phyloP scores from a whole-genome alignment of 2,113 vertebrate genomes.

The Serinus canaria region DNA sequence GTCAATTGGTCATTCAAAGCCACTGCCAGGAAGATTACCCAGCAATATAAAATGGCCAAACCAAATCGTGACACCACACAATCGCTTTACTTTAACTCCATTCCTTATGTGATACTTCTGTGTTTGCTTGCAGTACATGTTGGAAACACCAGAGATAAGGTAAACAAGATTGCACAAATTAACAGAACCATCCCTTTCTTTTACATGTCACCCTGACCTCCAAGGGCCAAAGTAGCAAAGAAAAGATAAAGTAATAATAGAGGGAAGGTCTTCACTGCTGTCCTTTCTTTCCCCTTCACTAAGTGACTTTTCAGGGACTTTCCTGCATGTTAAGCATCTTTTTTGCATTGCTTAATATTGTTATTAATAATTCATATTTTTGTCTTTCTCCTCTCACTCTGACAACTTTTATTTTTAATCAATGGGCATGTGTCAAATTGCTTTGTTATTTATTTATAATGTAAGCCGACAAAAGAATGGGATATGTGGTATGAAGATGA shows the following conservation, averaged over 20 bases:
- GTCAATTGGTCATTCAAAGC: neutral
- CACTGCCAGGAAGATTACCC: neutral
- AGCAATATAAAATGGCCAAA: neutral
- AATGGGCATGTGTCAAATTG: conserved; percentile 80
- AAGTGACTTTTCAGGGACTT: conserved; percentile 72
- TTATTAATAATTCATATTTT: conserved; percentile 84
- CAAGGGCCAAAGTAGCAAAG: neutral
- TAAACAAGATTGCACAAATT: neutral
- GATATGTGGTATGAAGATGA: conserved; percentile 66
- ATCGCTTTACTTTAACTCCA: neutral
- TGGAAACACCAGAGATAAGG: neutral
- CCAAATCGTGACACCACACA: neutral
- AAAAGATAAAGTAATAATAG: neutral
- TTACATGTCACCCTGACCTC: neutral
- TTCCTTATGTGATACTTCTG: neutral
- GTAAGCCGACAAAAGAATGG: conserved; percentile 74
- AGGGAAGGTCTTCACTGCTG: conserved; percentile 21
- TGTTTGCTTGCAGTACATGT: neutral
- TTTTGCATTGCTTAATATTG: conserved; percentile 77
- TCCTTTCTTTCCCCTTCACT: conserved; percentile 65
- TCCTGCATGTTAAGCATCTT: conserved; percentile 72
- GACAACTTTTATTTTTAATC: conserved; percentile 85
- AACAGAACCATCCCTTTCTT: neutral
- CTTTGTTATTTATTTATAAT: conserved; percentile 83
- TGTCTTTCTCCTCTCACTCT: conserved; percentile 76